Conservation (phyloP, 2,113 vertebrate species). For the Monarcha castaneiventris region DNA sequence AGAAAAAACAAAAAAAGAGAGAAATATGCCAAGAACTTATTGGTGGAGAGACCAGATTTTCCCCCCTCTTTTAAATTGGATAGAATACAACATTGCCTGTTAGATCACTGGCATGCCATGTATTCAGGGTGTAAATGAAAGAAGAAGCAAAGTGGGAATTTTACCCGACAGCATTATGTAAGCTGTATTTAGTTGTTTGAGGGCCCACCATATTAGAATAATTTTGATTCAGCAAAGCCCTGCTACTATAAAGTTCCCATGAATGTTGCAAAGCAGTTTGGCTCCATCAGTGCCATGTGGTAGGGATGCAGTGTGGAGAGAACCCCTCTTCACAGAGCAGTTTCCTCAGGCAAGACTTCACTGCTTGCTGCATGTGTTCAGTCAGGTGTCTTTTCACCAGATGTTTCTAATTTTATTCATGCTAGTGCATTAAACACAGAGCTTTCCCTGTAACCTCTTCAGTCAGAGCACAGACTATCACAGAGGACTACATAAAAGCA, state of each 20-base stretch:
- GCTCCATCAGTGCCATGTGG: not conserved
- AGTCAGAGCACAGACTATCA: not conserved
- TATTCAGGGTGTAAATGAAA: not conserved
- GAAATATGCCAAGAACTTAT: not conserved
- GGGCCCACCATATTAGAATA: not conserved
- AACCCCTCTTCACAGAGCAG: not conserved
- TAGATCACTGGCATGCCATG: not conserved
- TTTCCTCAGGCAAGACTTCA: not conserved
- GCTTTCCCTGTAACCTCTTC: not conserved
- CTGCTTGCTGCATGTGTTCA: not conserved
- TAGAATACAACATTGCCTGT: not conserved
- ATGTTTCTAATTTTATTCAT: not conserved
- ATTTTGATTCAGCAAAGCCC: not conserved
- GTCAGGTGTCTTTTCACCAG: not conserved
- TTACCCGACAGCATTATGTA: not conserved
- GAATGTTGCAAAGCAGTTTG: not conserved
- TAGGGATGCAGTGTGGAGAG: not conserved
- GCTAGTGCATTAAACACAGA: not conserved
- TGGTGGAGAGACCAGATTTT: not conserved
- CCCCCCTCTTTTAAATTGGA: rapidly evolving
- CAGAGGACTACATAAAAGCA: not conserved
- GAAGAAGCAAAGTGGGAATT: not conserved
- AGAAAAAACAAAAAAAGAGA: not conserved
- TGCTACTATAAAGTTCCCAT: too few species aligned
- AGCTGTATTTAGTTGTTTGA: not conserved